phyloP scores from a whole-genome alignment of 2,113 vertebrate genomes.

The Lagopus leucura region DNA sequence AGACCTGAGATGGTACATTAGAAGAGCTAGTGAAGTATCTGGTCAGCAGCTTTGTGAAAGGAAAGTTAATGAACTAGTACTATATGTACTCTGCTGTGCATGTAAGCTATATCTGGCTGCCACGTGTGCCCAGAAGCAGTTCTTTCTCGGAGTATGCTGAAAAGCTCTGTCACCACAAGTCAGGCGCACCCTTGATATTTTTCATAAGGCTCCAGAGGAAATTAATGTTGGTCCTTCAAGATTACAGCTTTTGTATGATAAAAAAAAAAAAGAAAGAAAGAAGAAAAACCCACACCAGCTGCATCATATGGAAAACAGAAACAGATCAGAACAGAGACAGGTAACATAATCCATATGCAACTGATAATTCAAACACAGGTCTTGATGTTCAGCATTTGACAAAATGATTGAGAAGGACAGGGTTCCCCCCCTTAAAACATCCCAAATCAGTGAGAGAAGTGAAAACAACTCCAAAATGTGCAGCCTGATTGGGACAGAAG shows the following conservation, averaged over 20 bases:
- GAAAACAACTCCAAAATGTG: background rate
- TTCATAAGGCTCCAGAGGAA: conserved; percentile 72
- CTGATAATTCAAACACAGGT: background rate
- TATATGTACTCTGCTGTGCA: rapidly evolving
- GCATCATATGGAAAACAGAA: conserved; percentile 33
- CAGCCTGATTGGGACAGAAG: background rate
- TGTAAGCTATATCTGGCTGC: conserved; percentile 48
- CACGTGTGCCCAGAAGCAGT: conserved; percentile 70
- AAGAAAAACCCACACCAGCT: background rate
- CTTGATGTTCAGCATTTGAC: background rate
- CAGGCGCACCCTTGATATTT: conserved; percentile 54
- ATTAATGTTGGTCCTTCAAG: conserved; percentile 56
- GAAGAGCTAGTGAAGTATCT: conserved; percentile 55
- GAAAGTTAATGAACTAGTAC: conserved; percentile 47
- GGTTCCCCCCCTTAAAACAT: background rate
- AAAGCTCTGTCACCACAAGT: conserved; percentile 76
- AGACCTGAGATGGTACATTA: conserved; percentile 46
- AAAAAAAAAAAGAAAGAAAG: background rate
- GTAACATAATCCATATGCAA: conserved; percentile 37
- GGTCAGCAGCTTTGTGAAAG: conserved; percentile 29
- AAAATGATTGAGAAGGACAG: background rate
- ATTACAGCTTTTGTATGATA: conserved; percentile 27
- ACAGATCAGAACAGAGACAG: background rate
- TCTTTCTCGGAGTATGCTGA: conserved; percentile 54
- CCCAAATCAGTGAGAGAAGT: background rate